Evolutionary conservation across 2,797 vertebrate genomes (phyloP).

Genomic region (Podarcis siculus): DNA sequence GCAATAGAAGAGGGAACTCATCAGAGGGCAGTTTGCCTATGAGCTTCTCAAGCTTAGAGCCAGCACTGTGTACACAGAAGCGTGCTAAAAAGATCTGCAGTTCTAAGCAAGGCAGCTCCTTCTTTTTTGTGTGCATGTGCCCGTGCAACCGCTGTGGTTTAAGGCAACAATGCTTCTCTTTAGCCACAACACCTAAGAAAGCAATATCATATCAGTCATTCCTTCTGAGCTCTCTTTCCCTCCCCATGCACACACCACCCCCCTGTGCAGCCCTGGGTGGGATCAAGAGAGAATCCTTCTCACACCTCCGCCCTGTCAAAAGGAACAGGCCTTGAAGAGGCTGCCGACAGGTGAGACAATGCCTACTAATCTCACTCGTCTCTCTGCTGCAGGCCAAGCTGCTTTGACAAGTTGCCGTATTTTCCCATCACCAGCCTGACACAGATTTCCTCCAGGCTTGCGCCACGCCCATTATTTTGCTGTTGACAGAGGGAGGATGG

Average conservation of each 20-base stretch:
- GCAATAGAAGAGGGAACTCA: no score
- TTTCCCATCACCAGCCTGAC: conserved; percentile 21
- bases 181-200: neutral
- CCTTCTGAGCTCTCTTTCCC: neutral
- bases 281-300: neutral
- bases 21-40: no score
- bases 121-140: neutral
- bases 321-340: neutral
- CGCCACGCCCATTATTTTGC: neutral
- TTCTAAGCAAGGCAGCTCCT: neutral
- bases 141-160: neutral
- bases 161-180: rapidly evolving
- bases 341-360: neutral
- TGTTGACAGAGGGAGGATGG: conserved; percentile 19
- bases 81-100: neutral
- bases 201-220: rapidly evolving
- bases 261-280: neutral
- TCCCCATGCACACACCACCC: neutral
- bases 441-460: conserved; percentile 11
- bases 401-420: neutral
- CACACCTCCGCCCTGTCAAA: neutral
- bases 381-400: neutral
- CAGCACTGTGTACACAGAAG: neutral
- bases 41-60: no score
- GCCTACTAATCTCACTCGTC: conserved; percentile 9